A percentile compares a stretch with the other conserved stretches of the same genome.
Evolutionary conservation across 2,888 invertebrate species (phyloP).

Genomic region (Apodemia zela): DNA sequence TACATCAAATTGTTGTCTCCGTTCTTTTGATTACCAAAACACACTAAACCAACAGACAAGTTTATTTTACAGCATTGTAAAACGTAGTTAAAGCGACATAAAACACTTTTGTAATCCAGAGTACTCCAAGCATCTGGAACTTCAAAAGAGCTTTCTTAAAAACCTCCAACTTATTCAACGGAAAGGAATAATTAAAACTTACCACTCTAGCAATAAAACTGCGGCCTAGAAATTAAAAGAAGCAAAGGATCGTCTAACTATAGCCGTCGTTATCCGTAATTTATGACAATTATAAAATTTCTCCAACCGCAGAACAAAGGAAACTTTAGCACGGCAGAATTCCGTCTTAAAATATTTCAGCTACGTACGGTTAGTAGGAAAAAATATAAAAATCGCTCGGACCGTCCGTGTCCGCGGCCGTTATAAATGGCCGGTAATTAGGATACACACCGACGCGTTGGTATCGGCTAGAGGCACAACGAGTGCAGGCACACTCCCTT

Average conservation of each 20-base stretch:
- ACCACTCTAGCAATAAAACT: constrained; percentile 16
- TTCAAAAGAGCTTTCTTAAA: constrained; percentile 12
- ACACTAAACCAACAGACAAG: not conserved
- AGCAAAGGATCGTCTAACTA: constrained; percentile 26
- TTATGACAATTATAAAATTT: constrained; percentile 43
- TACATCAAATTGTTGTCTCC: too few relatives aligned
- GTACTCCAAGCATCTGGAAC: constrained; percentile 1
- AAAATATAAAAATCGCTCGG: constrained; percentile 66
- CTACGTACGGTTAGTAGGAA: constrained; percentile 43
- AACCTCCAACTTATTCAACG: constrained; percentile 11
- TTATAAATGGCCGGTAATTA: constrained; percentile 75
- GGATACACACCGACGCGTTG: constrained; percentile 48
- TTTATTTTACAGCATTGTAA: not conserved
- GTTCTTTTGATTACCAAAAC: too few relatives aligned
- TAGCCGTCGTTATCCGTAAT: constrained; percentile 35
- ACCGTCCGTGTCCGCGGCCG: constrained; percentile 48
- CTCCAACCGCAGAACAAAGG: constrained; percentile 34
- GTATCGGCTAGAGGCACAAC: constrained; percentile 37
- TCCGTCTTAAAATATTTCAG: constrained; percentile 56
- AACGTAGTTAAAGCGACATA: not conserved
- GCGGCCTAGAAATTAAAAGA: constrained; percentile 23
- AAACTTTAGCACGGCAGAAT: constrained; percentile 44
- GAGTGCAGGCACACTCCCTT: constrained; percentile 20
- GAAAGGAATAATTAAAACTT: constrained; percentile 12
- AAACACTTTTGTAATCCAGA: not conserved